A percentile compares a stretch with the other conserved stretches of the same genome.
Conservation (phyloP, 2,888 invertebrate genomes). For the Hemithea aestivaria region DNA sequence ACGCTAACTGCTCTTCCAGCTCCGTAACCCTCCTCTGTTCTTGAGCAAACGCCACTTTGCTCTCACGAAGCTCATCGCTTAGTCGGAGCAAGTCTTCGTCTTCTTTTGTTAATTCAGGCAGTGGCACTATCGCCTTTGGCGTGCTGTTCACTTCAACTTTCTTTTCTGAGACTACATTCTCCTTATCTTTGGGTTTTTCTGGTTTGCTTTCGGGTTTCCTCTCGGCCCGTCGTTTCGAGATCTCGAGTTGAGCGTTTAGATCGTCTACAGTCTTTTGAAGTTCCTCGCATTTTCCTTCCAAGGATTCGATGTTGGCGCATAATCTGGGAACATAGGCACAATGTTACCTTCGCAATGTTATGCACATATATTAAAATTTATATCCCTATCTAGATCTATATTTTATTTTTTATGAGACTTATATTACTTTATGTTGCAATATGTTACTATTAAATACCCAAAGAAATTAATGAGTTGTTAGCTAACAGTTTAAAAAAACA, state of each 20-base stretch:
- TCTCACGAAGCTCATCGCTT: conserved; percentile 85
- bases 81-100: conserved; percentile 77
- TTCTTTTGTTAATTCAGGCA: conserved; percentile 74
- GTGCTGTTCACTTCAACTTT: conserved; percentile 53
- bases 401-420: no score
- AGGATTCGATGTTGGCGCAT: conserved; percentile 85
- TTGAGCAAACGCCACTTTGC: conserved; percentile 82
- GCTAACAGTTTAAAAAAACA: background rate
- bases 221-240: conserved; percentile 79
- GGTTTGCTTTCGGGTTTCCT: conserved; percentile 56
- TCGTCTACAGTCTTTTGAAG: conserved; percentile 89
- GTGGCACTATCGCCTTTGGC: conserved; percentile 58
- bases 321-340: conserved; percentile 77
- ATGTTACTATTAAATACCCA: background rate
- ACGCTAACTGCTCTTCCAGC: conserved; percentile 87
- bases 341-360: no score
- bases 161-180: conserved; percentile 41
- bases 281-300: conserved; percentile 91
- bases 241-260: conserved; percentile 80
- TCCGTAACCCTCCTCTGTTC: conserved; percentile 87
- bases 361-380: no score
- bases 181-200: conserved; percentile 67
- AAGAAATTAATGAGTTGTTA: conserved; percentile 2
- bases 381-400: no score
- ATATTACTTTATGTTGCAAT: no score